Base-by-base conservation (phyloP, 1,140 invertebrate genomes). In the Hyphantria cunea region DNA sequence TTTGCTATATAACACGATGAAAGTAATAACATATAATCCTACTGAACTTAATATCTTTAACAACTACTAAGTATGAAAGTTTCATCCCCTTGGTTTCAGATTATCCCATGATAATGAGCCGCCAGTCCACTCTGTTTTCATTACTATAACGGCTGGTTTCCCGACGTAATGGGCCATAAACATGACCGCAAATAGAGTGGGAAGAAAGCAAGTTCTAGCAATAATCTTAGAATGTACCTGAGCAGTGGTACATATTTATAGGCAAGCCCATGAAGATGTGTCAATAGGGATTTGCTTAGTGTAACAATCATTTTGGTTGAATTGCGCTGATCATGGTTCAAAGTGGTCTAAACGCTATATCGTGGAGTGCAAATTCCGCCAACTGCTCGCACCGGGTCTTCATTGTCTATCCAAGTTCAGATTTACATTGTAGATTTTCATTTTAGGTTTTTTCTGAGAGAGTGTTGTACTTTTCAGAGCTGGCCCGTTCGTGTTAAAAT, bases 81-180 rank as follows among this genome's bases (percentile, higher is more conserved):
- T 69, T 56, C 65, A 53, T 67, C 68, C 66, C 77, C 56, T 51
- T 58, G 15, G 56, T 68, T 58, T 73, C 76, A 78, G 84, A 80
- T 85, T 80, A 86, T 83, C 79, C 78, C 74, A 73, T 74, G 80
- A 79, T 82, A 84, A 85, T 82, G 76, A 83, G 70, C 41, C 50
- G 62, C 48, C 53, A 39, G 82, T 76, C 76, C 82, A 82, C 81
- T 87, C 78, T 71, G 79, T 85, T 85, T 87, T 87, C 84, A 87
- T 87, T 87, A 87, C 80, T 76, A 64, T 79, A 84, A 78, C 78
- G 66, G 73, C 69, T 81, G 84, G 82, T 82, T 85, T 82, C 81
- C 80, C 75, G 68, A 54, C 64, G 70, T 84, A 87, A 86, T 86
- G 81, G 84, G 51, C 82, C 65, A 85, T 85, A 87, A 87, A 87